These are phyloP conservation scores for Harpalus rufipes DNA, from an alignment of 2,888 invertebrate genomes.

Conservation along the genomic window DNA sequence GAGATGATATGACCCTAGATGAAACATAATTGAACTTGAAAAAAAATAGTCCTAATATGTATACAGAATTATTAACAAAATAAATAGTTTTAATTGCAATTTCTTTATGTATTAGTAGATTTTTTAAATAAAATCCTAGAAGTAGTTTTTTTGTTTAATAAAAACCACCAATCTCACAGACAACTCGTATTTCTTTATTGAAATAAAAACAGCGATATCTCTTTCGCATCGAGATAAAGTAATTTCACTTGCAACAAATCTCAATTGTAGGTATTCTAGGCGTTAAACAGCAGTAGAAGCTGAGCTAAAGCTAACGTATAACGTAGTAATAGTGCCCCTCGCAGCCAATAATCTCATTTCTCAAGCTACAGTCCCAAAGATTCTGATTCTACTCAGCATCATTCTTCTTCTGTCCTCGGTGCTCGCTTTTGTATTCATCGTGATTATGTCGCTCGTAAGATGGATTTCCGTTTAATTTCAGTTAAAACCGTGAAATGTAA, in stretches of 20 bases:
- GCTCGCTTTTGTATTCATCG: slow-evolving; percentile 35
- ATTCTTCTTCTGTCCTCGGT: slow-evolving; percentile 26
- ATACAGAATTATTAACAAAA: no score
- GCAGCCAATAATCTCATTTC: slow-evolving; percentile 50
- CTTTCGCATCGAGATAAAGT: slow-evolving; percentile 18
- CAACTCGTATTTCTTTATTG: neutral
- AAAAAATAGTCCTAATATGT: no score
- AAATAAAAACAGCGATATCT: slow-evolving; percentile 28
- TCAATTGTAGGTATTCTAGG: slow-evolving; percentile 31
- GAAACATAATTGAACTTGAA: no score
- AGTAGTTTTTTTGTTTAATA: neutral
- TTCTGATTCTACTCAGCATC: slow-evolving; percentile 11
- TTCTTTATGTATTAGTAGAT: neutral
- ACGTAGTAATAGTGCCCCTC: neutral
- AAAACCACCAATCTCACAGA: neutral
- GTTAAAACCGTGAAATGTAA: slow-evolving; percentile 66
- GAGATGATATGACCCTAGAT: no score
- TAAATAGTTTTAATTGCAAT: neutral
- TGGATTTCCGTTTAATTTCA: slow-evolving; percentile 65
- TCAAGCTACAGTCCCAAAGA: neutral
- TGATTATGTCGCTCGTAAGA: slow-evolving; percentile 51
- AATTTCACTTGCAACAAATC: slow-evolving; percentile 48
- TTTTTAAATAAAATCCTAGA: neutral
- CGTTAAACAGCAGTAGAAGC: slow-evolving; percentile 13
- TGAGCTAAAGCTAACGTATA: slow-evolving; percentile 1